Conservation (phyloP, 2,888 invertebrate genomes). For the Spisula solida region DNA sequence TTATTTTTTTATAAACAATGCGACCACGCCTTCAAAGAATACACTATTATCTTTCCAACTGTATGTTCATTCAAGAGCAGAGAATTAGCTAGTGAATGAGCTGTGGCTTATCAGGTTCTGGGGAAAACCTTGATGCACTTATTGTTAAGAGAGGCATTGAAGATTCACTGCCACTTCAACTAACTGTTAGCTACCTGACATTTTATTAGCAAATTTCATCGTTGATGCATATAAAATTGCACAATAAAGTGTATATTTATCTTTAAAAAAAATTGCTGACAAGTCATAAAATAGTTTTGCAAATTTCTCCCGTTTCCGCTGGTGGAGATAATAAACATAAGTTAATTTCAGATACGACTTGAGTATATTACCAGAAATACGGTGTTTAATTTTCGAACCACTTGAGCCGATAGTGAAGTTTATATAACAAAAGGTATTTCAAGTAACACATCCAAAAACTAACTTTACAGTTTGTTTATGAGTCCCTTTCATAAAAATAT, state of each 20-base stretch:
- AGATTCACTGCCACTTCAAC: no score
- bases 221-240: not conserved
- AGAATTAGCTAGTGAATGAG: no score
- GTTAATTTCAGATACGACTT: not conserved
- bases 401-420: not conserved
- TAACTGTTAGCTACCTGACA: no score
- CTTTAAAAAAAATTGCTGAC: not conserved
- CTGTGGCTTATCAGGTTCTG: no score
- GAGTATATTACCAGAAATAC: not conserved
- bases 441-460: not conserved
- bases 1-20: no score
- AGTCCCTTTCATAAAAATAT: no score
- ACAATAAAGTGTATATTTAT: slow-evolving; percentile 12
- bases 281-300: slow-evolving; percentile 2
- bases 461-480: no score
- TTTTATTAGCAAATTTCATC: not conserved
- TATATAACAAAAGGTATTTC: not conserved
- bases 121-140: no score
- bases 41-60: no score
- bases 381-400: not conserved
- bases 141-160: no score
- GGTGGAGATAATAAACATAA: not conserved
- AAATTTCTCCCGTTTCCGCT: slow-evolving; percentile 17
- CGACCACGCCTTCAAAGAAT: no score
- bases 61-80: no score